Evolutionary conservation across 2,113 vertebrate genomes (phyloP).

Genomic region (Eolophus roseicapilla): DNA sequence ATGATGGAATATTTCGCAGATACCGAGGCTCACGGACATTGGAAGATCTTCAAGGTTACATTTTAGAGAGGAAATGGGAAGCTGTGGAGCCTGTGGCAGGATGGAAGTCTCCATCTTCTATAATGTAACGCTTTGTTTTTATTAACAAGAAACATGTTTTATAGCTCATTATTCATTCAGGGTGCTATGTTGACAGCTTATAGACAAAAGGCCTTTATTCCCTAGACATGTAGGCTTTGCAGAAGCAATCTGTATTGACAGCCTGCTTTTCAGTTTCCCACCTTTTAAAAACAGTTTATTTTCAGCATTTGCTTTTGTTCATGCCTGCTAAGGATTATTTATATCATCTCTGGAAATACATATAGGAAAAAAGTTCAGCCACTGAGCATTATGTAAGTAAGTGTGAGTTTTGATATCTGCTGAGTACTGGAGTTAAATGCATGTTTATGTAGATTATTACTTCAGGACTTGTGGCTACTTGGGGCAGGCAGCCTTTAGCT

Average conservation of each 20-base stretch:
- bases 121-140: conserved; percentile 73
- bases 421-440: neutral
- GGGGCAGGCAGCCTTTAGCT: neutral
- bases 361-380: neutral
- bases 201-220: neutral
- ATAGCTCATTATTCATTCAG: neutral
- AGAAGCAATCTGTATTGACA: neutral
- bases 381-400: neutral
- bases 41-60: conserved; percentile 82
- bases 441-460: neutral
- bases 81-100: conserved; percentile 83
- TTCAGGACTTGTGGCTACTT: neutral
- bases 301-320: neutral
- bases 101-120: conserved; percentile 87
- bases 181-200: neutral
- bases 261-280: neutral
- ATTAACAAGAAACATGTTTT: neutral
- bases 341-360: neutral
- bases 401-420: neutral
- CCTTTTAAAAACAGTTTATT: neutral
- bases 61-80: conserved; percentile 83
- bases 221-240: neutral
- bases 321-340: neutral
- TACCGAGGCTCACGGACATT: conserved; percentile 81
- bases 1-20: conserved; percentile 83